A percentile compares a stretch with the other conserved stretches of the same genome.
Conservation (phyloP, 2,113 vertebrate genomes). For the Sciurus niger region DNA sequence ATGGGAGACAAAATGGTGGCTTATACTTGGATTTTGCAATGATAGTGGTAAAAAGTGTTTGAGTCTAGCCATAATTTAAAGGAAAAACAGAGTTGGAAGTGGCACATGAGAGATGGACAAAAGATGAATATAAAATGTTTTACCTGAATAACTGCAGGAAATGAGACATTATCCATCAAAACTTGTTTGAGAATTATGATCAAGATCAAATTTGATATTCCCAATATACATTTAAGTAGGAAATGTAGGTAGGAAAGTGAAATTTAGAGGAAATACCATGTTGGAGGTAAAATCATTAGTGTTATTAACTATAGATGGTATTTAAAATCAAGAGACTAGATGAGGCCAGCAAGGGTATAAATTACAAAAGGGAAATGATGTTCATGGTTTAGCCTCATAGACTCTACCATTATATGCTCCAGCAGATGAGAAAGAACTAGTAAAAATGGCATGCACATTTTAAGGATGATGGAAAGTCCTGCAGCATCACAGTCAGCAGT, state of each 20-base stretch:
- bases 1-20: neutral
- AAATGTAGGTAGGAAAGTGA: neutral
- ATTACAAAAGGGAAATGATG: neutral
- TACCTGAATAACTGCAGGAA: neutral
- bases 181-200: neutral
- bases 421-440: neutral
- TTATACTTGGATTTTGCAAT: neutral
- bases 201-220: neutral
- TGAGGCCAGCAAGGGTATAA: neutral
- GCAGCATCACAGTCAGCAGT: neutral
- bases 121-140: neutral
- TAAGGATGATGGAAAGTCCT: neutral
- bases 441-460: neutral
- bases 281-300: neutral
- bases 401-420: neutral
- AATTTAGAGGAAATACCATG: neutral
- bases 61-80: neutral
- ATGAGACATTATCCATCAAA: neutral
- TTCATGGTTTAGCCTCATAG: neutral
- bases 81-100: constrained; percentile 1
- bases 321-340: neutral
- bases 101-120: neutral
- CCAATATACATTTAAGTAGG: neutral
- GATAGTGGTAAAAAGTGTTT: neutral
- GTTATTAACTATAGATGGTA: neutral